phyloP scores from a whole-genome alignment of 1,140 invertebrate genomes.

The Drosophila subobscura region DNA sequence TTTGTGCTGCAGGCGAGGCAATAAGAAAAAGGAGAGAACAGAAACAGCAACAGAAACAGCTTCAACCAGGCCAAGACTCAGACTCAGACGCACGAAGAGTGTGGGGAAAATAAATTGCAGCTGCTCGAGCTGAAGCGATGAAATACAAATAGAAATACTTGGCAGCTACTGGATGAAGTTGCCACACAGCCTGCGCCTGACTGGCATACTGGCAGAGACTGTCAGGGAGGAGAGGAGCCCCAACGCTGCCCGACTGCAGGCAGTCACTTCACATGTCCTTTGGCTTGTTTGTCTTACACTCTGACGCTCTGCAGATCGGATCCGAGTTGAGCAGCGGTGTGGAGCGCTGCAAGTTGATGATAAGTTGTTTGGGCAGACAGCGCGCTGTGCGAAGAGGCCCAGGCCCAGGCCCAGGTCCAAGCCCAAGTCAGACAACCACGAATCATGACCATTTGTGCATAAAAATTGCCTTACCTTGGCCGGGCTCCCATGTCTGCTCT shows the following conservation, averaged over 20 bases:
- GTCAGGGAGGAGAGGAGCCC: constrained; percentile 14
- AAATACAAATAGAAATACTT: constrained; percentile 82
- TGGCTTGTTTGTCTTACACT: constrained; percentile 52
- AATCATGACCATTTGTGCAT: constrained; percentile 78
- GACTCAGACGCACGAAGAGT: too few species aligned
- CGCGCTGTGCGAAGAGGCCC: constrained; percentile 32
- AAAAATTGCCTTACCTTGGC: constrained; percentile 68
- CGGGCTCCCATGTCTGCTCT: constrained; percentile 18
- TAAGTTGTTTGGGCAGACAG: constrained; percentile 77
- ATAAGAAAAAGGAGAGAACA: constrained; percentile 38
- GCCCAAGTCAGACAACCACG: constrained; percentile 48
- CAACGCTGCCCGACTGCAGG: background rate
- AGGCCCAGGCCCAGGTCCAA: background rate
- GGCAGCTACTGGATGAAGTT: constrained; percentile 77
- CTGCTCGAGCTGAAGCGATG: constrained; percentile 69
- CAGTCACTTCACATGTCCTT: constrained; percentile 52
- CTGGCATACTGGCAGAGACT: constrained; percentile 13
- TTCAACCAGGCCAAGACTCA: constrained; percentile 8
- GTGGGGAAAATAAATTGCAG: constrained; percentile 71
- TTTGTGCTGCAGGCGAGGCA: constrained; percentile 60
- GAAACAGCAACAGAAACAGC: background rate
- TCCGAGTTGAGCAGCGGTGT: constrained; percentile 13
- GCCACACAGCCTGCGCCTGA: constrained; percentile 23
- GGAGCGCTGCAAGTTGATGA: constrained; percentile 17
- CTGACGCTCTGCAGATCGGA: constrained; percentile 42